phyloP scores from a whole-genome alignment of 2,888 invertebrate species.

The Cerastoderma edule region DNA sequence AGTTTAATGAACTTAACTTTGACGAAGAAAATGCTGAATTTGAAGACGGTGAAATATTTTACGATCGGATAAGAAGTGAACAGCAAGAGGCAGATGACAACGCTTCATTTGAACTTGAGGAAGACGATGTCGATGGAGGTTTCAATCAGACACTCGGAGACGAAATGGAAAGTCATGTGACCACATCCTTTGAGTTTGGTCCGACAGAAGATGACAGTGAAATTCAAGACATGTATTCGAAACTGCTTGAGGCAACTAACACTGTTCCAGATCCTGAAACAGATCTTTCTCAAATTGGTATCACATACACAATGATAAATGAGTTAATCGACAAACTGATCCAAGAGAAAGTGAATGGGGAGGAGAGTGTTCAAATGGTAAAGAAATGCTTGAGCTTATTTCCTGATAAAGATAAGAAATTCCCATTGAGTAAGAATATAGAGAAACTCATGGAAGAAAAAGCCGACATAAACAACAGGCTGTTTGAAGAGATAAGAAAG shows the following conservation, averaged over 20 bases:
- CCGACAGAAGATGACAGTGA: conserved; percentile 19
- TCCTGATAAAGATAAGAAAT: conserved; percentile 44
- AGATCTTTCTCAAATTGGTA: conserved; percentile 17
- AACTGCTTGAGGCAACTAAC: conserved; percentile 12
- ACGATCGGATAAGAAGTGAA: conserved; percentile 42
- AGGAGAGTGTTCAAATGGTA: conserved; percentile 19
- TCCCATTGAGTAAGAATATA: conserved; percentile 42
- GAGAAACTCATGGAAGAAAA: conserved; percentile 42
- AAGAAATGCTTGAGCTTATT: conserved; percentile 33
- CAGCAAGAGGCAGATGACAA: conserved; percentile 8
- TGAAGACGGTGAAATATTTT: conserved; percentile 45
- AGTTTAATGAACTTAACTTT: background rate
- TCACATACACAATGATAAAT: conserved; percentile 36
- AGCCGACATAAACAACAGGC: conserved; percentile 30
- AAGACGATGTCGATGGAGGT: conserved; percentile 12
- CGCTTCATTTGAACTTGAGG: background rate
- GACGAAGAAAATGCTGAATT: conserved; percentile 23
- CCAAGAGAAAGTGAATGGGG: conserved; percentile 7
- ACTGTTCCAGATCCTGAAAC: conserved; percentile 1
- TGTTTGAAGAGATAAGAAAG: conserved; percentile 43
- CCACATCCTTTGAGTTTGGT: conserved; percentile 6
- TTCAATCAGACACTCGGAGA: conserved; percentile 4
- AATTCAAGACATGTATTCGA: conserved; percentile 23
- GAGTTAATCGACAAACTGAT: conserved; percentile 35
- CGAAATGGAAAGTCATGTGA: conserved; percentile 9